Base-by-base conservation (phyloP, 2,888 invertebrate species). In the Orthosia incerta region DNA sequence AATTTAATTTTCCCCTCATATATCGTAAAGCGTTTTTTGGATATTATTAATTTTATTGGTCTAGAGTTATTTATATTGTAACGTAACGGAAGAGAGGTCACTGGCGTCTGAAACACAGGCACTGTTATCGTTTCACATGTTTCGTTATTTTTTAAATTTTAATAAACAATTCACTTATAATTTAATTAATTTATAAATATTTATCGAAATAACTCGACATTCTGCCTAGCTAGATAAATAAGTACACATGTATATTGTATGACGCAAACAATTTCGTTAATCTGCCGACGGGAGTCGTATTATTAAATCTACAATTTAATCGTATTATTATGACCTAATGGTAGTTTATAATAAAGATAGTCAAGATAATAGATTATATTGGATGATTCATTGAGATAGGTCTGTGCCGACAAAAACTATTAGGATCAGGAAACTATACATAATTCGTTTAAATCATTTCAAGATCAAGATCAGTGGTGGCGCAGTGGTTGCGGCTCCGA, bases 261-360 rank as follows among this genome's bases (percentile, higher is more conserved):
- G 53, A 53, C 53, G 20, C 53, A 53, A 20, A 53, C 53, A 13
- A 53, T 20, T n/a, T 53, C 20, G 20, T 13, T 53, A 53, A 53
- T 53, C 53, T 53, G 20, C 20, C n/a, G 53, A 53, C 53, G 20
- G 53, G 53, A 53, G 20, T 20, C 53, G 20, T 20, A 20, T 20
- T 53, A 53, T 53, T 3, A 53, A 53, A 53, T 53, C 53, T 20
- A 53, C 53, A 53, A 53, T 20, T 53, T 53, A n/a, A 53, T 53
- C 53, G 20, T 53, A 53, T 53, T 53, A 39, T 39, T 39, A 39
- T 39, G 13, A 53, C 20, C 53, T 53, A 53, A 20, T 20, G 20
- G 53, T 20, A 53, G 20, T 53, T 20, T 20, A 53, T 53, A 53
- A 53, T 53, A 53, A 20, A 53, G 53, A 53, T 53, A 20, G 4